Conservation (phyloP, 2,888 invertebrate species). For the Protophormia terraenovae region DNA sequence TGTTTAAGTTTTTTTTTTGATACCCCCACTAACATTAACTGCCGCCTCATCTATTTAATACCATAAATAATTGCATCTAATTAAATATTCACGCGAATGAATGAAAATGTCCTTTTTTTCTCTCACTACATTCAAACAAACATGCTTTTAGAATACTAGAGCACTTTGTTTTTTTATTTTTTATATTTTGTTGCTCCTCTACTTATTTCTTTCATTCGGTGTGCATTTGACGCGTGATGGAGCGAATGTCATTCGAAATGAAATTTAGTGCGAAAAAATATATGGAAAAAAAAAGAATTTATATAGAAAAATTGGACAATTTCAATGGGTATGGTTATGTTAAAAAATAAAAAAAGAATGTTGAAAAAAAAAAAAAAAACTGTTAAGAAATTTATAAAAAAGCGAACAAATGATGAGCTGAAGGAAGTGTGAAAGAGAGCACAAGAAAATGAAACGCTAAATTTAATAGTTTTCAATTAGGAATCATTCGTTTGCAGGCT, state of each 20-base stretch:
- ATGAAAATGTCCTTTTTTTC: slow-evolving; percentile 78
- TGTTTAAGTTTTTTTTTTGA: slow-evolving; percentile 45
- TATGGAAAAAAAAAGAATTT: slow-evolving; percentile 58
- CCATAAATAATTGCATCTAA: slow-evolving; percentile 81
- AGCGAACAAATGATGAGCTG: slow-evolving; percentile 56
- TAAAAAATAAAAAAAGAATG: slow-evolving; percentile 61
- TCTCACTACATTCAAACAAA: slow-evolving; percentile 41
- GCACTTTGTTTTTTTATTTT: slow-evolving; percentile 58
- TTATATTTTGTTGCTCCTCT: slow-evolving; percentile 27
- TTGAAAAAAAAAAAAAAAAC: slow-evolving; percentile 56
- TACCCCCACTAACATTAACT: slow-evolving; percentile 75
- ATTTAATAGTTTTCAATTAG: slow-evolving; percentile 81
- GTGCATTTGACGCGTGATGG: slow-evolving; percentile 80
- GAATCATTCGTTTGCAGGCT: slow-evolving; percentile 80
- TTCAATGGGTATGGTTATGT: slow-evolving; percentile 67
- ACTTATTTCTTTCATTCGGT: slow-evolving; percentile 70
- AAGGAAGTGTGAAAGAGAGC: slow-evolving; percentile 44
- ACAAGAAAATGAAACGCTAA: slow-evolving; percentile 66
- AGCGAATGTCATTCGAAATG: slow-evolving; percentile 81
- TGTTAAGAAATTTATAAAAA: slow-evolving; percentile 66
- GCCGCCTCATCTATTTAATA: slow-evolving; percentile 81
- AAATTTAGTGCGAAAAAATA: slow-evolving; percentile 75
- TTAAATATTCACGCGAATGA: slow-evolving; percentile 79
- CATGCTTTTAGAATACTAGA: slow-evolving; percentile 60
- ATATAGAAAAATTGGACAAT: slow-evolving; percentile 66